Conservation (phyloP, 1,140 invertebrate genomes). For the Nephila pilipes region DNA sequence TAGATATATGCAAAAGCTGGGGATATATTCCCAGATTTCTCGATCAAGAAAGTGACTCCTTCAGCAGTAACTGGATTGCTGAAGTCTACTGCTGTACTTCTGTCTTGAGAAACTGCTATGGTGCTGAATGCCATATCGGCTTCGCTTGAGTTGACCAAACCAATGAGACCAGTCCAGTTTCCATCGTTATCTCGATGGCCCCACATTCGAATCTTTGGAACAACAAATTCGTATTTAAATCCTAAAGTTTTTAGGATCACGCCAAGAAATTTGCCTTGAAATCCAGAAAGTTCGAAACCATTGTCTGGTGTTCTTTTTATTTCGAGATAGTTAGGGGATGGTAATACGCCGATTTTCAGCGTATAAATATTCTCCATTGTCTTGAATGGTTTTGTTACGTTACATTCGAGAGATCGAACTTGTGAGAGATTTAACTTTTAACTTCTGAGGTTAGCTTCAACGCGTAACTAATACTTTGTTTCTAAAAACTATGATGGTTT, state of each 20-base stretch:
- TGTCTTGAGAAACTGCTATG: not conserved
- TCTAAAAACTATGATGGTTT: too few relatives aligned
- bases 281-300: not conserved
- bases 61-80: not conserved
- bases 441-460: too few relatives aligned
- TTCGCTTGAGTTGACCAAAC: not conserved
- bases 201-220: not conserved
- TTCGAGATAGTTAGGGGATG: not conserved
- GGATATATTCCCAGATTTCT: not conserved
- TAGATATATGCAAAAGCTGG: not conserved
- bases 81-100: constrained; percentile 18
- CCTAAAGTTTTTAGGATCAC: not conserved
- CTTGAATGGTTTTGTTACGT: not conserved
- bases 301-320: not conserved
- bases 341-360: not conserved
- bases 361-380: not conserved
- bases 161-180: constrained; percentile 27
- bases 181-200: not conserved
- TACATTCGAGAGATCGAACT: not conserved
- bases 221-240: not conserved
- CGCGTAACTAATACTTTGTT: too few relatives aligned
- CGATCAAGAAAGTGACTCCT: not conserved
- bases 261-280: constrained; percentile 7
- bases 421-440: too few relatives aligned
- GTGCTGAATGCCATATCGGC: constrained; percentile 10